Evolutionary conservation across 2,113 vertebrate genomes (phyloP), one percentile per base, ranked within the genome.

Genomic region (Riparia riparia): DNA sequence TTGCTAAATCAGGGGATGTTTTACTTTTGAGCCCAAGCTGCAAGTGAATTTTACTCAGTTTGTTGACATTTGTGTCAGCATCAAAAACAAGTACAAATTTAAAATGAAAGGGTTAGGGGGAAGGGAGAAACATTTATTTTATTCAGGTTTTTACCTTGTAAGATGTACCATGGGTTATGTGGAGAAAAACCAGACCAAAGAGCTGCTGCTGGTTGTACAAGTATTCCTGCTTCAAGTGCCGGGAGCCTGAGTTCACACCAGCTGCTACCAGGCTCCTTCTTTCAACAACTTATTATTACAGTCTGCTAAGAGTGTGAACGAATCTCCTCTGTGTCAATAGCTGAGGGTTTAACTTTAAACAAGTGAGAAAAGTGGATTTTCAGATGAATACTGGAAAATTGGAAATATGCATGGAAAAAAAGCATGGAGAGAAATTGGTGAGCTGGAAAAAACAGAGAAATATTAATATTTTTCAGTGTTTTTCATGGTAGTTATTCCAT

Each of bases 311-410:
- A 80, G 51, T 50, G 74, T 41, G 64, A 86, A 71, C 32, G 39
- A 58, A 24, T 71, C 69, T 89, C 32, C 18, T 73, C 78, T 63
- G 29, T 70, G 71, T 70, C 53, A 66, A 49, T 66, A 74, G 53
- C 72, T 29, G 44, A 92, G 37, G 56, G 7, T 78, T 90, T 78
- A 51, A 78, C 72, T 76, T 93, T 12, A 26, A 85, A 61, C 31
- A 63, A 66, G 14, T 56, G 32, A 16, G 29, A 7, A 32, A 91
- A 74, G 49, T 78, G 44, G 19, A 39, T 79, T 94, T 96, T 69
- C 56, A 89, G 77, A 90, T 45, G 29, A 89, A 81, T 61, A 49
- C 44, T 90, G 88, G 79, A 86, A 94, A 94, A 82, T 25, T 92
- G 56, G 88, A 92, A 84, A 25, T 90, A 41, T 0, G 4, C 9